These are phyloP conservation scores for Caligus rogercresseyi DNA, from an alignment of 1,140 invertebrate species.

Conservation along the genomic window DNA sequence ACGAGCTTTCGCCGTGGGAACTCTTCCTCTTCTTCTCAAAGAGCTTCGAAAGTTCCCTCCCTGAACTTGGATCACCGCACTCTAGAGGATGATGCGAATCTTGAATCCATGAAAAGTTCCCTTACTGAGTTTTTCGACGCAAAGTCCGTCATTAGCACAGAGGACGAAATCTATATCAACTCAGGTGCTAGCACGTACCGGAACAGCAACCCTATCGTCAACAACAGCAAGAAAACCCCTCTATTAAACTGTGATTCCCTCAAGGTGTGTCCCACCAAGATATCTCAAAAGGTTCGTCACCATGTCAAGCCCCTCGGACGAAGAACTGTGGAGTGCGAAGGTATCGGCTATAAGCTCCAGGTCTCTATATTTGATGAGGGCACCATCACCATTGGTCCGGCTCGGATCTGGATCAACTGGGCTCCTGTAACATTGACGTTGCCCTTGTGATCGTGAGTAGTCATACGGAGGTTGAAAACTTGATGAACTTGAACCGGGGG, in stretches of 20 bases:
- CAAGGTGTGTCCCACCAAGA: neutral
- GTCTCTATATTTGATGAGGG: neutral
- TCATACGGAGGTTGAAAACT: neutral
- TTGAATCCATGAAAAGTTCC: neutral
- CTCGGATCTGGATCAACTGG: neutral
- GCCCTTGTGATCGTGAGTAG: neutral
- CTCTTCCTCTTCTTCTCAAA: neutral
- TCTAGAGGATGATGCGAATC: neutral
- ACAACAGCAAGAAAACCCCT: too few species aligned
- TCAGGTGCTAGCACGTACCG: neutral
- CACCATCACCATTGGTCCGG: neutral
- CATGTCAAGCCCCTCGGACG: neutral
- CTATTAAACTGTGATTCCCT: neutral
- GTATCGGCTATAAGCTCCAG: neutral
- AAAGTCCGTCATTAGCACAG: neutral
- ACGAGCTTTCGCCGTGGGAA: neutral
- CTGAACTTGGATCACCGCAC: neutral
- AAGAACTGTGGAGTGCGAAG: neutral
- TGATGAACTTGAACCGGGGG: neutral
- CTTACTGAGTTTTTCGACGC: neutral
- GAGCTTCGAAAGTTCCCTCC: neutral
- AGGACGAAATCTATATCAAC: neutral
- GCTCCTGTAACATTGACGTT: neutral
- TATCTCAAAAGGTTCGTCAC: neutral
- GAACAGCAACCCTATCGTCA: neutral